Conservation (phyloP, 2,888 invertebrate genomes). For the Candidula unifasciata region DNA sequence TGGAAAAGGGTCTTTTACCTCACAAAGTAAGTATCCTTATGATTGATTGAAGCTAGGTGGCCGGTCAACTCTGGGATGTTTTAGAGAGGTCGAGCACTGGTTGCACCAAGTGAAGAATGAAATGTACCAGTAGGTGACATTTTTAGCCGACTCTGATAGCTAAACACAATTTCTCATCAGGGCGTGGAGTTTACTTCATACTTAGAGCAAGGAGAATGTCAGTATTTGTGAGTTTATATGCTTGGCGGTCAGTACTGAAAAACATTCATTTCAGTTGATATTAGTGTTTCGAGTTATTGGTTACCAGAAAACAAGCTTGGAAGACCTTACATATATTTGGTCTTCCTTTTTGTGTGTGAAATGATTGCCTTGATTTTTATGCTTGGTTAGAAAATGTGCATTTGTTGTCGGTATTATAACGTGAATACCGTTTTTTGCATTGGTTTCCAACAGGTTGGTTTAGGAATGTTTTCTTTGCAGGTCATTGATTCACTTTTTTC, state of each 20-base stretch:
- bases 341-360: not conserved
- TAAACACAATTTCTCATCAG: slow-evolving; percentile 34
- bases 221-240: not conserved
- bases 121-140: not conserved
- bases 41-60: not conserved
- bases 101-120: not conserved
- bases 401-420: not conserved
- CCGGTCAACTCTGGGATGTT: too few species aligned
- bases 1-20: too few species aligned
- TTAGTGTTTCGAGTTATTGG: slow-evolving; percentile 32
- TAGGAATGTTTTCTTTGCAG: too few species aligned
- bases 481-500: not conserved
- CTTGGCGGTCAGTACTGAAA: not conserved
- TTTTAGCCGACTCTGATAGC: slow-evolving; percentile 7
- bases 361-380: slow-evolving; percentile 1
- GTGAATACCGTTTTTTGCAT: not conserved
- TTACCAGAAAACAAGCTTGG: slow-evolving; percentile 11
- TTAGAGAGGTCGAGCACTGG: not conserved
- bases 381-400: not conserved
- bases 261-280: slow-evolving; percentile 26
- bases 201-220: slow-evolving; percentile 29
- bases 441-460: not conserved
- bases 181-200: slow-evolving; percentile 23
- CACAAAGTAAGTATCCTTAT: too few species aligned
- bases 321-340: slow-evolving; percentile 12